A percentile compares a stretch with the other conserved stretches of the same genome.
phyloP scores from a whole-genome alignment of 2,888 invertebrate species.

The Athalia circularis region DNA sequence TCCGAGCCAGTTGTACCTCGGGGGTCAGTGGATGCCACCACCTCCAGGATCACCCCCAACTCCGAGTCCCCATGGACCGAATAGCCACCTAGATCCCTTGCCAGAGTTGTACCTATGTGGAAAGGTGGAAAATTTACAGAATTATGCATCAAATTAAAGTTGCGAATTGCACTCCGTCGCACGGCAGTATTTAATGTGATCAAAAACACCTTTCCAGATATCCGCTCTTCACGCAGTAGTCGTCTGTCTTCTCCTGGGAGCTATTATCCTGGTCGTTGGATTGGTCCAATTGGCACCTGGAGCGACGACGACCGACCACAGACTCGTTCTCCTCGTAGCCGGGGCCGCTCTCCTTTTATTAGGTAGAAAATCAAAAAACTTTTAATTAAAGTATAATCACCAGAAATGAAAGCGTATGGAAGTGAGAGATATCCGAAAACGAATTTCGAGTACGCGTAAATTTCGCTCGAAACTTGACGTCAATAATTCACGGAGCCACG shows the following conservation, averaged over 20 bases:
- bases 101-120: slow-evolving; percentile 85
- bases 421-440: neutral
- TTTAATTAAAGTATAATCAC: neutral
- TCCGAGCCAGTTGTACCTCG: slow-evolving; percentile 80
- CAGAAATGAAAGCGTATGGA: neutral
- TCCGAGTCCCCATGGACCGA: slow-evolving; percentile 79
- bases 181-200: neutral
- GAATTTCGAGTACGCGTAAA: too few relatives aligned
- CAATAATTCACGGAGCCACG: neutral
- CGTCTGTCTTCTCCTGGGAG: slow-evolving; percentile 84
- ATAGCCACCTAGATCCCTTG: slow-evolving; percentile 76
- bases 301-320: slow-evolving; percentile 85
- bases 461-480: neutral
- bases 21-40: slow-evolving; percentile 79
- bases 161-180: neutral
- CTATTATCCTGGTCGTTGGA: slow-evolving; percentile 85
- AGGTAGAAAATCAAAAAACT: slow-evolving; percentile 70
- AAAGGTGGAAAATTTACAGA: slow-evolving; percentile 76
- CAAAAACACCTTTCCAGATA: slow-evolving; percentile 74
- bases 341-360: slow-evolving; percentile 80
- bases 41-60: slow-evolving; percentile 78
- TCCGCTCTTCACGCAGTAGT: slow-evolving; percentile 85
- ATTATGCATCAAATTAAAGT: slow-evolving; percentile 1
- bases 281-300: slow-evolving; percentile 86
- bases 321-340: slow-evolving; percentile 82